These are phyloP conservation scores for Plusia festucae DNA, from an alignment of 2,888 invertebrate genomes.

Conservation along the genomic window DNA sequence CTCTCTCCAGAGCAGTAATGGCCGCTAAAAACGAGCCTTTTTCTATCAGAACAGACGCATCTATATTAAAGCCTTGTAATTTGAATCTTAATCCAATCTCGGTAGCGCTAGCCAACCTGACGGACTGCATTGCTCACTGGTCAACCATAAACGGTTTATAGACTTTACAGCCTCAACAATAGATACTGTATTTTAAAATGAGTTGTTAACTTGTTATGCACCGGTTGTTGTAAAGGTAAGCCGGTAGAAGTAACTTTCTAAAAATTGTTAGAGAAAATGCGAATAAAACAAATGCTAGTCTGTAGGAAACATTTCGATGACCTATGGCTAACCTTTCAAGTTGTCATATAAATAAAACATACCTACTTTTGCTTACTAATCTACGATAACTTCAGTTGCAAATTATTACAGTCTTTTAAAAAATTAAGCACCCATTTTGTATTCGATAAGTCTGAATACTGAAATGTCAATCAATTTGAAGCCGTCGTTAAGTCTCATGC, in stretches of 20 bases:
- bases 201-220: background rate
- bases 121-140: constrained; percentile 8
- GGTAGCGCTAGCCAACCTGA: constrained; percentile 13
- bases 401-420: too few species aligned
- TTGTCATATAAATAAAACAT: constrained; percentile 2
- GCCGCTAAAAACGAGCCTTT: constrained; percentile 23
- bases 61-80: constrained; percentile 16
- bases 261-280: background rate
- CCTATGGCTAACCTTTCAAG: background rate
- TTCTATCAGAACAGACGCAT: constrained; percentile 24
- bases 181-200: constrained; percentile 21
- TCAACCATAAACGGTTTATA: constrained; percentile 18
- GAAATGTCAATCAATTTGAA: too few species aligned
- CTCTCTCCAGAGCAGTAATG: constrained; percentile 21
- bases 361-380: background rate
- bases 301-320: background rate
- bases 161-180: constrained; percentile 18
- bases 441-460: too few species aligned
- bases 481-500: too few species aligned
- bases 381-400: too few species aligned
- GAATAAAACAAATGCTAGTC: background rate
- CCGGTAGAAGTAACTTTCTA: constrained; percentile 16
- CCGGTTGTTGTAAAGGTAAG: background rate
- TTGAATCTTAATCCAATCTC: constrained; percentile 37
- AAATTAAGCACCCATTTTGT: too few species aligned